Evolutionary conservation across 1,140 invertebrate genomes (phyloP).

Genomic region (Danaus melanippus): DNA sequence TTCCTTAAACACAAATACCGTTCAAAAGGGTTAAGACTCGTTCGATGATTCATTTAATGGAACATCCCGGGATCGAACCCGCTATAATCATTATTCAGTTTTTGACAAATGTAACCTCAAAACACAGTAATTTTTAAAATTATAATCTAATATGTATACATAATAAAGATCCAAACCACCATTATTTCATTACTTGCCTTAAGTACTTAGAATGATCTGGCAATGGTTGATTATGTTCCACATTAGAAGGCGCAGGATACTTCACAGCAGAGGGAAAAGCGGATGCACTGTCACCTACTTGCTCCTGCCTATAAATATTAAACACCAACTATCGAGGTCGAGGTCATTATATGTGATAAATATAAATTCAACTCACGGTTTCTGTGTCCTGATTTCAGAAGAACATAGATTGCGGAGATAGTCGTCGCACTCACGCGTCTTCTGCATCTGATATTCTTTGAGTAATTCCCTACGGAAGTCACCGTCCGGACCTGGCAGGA

Average conservation of each 20-base stretch:
- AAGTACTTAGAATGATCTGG: conserved; percentile 26
- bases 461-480: conserved; percentile 78
- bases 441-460: conserved; percentile 82
- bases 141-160: too few relatives aligned
- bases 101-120: too few relatives aligned
- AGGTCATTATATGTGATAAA: too few relatives aligned
- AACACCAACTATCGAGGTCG: not conserved
- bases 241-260: conserved; percentile 24
- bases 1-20: too few relatives aligned
- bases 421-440: conserved; percentile 72
- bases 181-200: conserved; percentile 1
- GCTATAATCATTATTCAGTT: too few relatives aligned
- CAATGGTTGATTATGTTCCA: conserved; percentile 19
- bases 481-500: conserved; percentile 66
- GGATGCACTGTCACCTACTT: conserved; percentile 73
- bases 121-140: too few relatives aligned
- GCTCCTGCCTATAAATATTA: conserved; percentile 71
- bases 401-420: conserved; percentile 59
- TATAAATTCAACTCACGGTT: conserved; percentile 69
- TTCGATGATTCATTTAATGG: too few relatives aligned
- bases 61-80: too few relatives aligned
- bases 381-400: conserved; percentile 71
- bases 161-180: too few relatives aligned
- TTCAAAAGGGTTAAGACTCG: too few relatives aligned
- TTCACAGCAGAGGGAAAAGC: conserved; percentile 53